These are phyloP conservation scores for Drosophila antonietae DNA, from an alignment of 2,888 invertebrate genomes.

Conservation along the genomic window DNA sequence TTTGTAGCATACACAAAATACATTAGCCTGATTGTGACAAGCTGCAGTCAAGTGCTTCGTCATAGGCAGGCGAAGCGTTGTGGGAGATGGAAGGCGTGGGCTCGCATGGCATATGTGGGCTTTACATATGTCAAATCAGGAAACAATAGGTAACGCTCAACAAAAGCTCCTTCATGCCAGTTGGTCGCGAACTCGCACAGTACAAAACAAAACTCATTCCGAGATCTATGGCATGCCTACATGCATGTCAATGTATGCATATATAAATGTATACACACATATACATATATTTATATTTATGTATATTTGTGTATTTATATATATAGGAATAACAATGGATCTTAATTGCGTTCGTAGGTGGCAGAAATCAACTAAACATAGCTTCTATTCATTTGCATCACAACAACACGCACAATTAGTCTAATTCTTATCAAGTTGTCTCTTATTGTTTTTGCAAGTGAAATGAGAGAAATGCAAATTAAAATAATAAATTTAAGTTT, in stretches of 20 bases:
- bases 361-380: slow-evolving; percentile 4
- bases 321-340: slow-evolving; percentile 12
- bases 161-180: slow-evolving; percentile 54
- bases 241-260: neutral
- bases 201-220: slow-evolving; percentile 22
- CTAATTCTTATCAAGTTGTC: neutral
- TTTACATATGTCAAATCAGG: slow-evolving; percentile 60
- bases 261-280: neutral
- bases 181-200: slow-evolving; percentile 39
- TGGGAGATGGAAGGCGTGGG: neutral
- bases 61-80: slow-evolving; percentile 12
- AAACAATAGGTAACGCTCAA: slow-evolving; percentile 60
- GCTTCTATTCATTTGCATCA: neutral
- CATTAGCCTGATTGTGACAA: slow-evolving; percentile 75
- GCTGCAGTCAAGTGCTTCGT: slow-evolving; percentile 57
- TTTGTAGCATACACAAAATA: slow-evolving; percentile 46
- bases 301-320: neutral
- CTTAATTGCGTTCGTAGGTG: slow-evolving; percentile 21
- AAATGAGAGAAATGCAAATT: neutral
- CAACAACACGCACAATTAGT: neutral
- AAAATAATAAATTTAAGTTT: neutral
- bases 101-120: neutral
- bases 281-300: too few relatives aligned
- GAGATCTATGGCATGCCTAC: neutral
- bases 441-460: neutral